Percentiles rank a stretch among this genome's conserved stretches.
These are phyloP conservation scores for Drosophila persimilis DNA, from an alignment of 1,140 invertebrate species.

Conservation along the genomic window DNA sequence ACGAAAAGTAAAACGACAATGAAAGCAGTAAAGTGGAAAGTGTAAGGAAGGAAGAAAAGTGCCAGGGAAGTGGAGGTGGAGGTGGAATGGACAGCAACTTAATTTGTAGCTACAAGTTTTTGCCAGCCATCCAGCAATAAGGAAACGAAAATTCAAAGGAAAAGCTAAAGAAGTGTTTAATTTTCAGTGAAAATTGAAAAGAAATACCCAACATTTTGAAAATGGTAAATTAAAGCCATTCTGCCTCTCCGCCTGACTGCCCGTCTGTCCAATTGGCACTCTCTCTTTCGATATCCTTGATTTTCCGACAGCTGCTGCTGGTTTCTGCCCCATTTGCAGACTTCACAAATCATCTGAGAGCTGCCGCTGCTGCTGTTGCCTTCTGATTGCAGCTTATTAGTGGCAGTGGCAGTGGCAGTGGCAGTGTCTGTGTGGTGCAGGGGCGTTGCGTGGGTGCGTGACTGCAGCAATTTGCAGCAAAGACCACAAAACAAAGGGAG, in stretches of 20 bases:
- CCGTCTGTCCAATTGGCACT: not conserved
- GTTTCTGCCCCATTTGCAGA: conserved; percentile 22
- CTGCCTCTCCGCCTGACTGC: not conserved
- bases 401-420: conserved; percentile 14
- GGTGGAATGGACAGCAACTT: conserved; percentile 46
- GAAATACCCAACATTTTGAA: conserved; percentile 8
- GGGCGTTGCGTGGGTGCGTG: conserved; percentile 34
- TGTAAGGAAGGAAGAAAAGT: not conserved
- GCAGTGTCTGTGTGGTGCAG: conserved; percentile 5
- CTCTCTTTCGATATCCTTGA: conserved; percentile 12
- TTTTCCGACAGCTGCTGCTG: conserved; percentile 29
- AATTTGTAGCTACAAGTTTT: conserved; percentile 48
- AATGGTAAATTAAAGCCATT: conserved; percentile 17
- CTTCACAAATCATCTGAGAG: conserved; percentile 39
- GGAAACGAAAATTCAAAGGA: not conserved
- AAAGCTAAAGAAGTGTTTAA: conserved; percentile 10
- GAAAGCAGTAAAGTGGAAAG: too few relatives aligned
- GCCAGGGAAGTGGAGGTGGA: not conserved
- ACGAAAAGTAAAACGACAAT: conserved; percentile 15
- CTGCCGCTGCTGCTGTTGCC: conserved; percentile 9
- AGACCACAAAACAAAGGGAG: conserved; percentile 5
- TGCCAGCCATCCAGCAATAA: too few relatives aligned
- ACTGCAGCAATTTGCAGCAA: conserved; percentile 54
- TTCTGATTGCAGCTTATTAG: conserved; percentile 61
- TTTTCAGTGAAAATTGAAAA: conserved; percentile 31